Conservation (phyloP, 1,140 invertebrate genomes). For the Stegodyphus mimosarum region DNA sequence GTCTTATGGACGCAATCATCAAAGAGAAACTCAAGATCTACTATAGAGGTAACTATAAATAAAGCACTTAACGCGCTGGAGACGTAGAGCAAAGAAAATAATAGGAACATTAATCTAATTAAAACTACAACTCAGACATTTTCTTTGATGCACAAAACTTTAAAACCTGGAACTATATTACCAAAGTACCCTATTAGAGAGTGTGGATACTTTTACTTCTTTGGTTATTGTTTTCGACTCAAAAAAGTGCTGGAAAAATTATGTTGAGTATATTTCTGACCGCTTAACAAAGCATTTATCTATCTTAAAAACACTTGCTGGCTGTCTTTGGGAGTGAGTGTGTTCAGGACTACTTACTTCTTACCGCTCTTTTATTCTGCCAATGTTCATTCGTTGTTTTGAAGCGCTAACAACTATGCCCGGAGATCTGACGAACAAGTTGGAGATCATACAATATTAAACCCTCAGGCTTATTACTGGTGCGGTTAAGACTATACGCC, state of each 20-base stretch:
- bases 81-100: neutral
- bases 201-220: conserved; percentile 16
- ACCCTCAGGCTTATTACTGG: neutral
- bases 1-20: neutral
- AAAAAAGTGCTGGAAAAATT: neutral
- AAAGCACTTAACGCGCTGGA: neutral
- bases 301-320: neutral
- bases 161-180: conserved; percentile 3
- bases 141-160: conserved; percentile 13
- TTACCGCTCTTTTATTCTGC: neutral
- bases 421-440: neutral
- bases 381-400: neutral
- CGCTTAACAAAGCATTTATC: neutral
- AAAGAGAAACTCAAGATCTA: neutral
- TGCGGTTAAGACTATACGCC: neutral
- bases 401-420: neutral
- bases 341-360: neutral
- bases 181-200: neutral
- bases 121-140: conserved; percentile 9
- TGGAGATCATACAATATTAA: neutral
- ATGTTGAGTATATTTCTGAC: conserved; percentile 13
- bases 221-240: neutral
- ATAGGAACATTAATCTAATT: neutral
- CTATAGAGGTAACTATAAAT: neutral
- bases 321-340: conserved; percentile 7